Percentiles rank a stretch among this genome's conserved stretches.
These are phyloP conservation scores for Piaya cayana DNA, from an alignment of 2,113 vertebrate species.

Conservation along the genomic window DNA sequence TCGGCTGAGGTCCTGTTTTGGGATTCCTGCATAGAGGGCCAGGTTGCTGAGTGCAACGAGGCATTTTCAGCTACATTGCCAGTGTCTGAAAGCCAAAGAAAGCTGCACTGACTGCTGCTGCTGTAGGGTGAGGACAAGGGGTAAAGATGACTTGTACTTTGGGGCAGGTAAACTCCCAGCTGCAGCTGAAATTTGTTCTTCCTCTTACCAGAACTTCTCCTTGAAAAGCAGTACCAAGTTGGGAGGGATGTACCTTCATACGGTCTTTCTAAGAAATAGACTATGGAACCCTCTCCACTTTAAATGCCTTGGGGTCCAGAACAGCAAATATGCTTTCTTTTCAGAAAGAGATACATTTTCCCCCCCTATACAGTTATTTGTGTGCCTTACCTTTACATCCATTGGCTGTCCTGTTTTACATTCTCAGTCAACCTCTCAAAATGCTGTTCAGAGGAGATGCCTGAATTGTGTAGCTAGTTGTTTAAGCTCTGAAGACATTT, in stretches of 20 bases:
- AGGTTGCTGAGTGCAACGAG: not conserved
- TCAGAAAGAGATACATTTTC: not conserved
- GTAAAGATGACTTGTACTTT: not conserved
- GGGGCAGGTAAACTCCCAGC: too few relatives aligned
- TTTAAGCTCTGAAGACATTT: not conserved
- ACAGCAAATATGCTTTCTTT: not conserved
- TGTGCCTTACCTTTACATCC: not conserved
- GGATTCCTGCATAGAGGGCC: not conserved
- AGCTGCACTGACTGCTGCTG: rapidly evolving
- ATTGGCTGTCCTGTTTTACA: not conserved
- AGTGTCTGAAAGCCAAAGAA: not conserved
- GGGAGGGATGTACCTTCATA: not conserved
- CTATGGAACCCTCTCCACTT: not conserved
- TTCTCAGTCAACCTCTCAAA: not conserved
- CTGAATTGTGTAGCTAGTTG: not conserved
- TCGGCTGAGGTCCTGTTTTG: not conserved
- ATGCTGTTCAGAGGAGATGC: not conserved
- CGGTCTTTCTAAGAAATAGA: not conserved
- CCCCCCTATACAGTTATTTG: rapidly evolving
- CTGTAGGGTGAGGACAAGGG: too few relatives aligned
- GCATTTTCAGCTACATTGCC: not conserved
- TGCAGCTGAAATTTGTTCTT: too few relatives aligned
- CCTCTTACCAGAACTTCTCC: not conserved
- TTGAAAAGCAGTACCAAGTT: not conserved
- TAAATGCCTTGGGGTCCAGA: not conserved